Evolutionary conservation across 2,113 vertebrate genomes (phyloP).

Genomic region (Saccopteryx bilineata): DNA sequence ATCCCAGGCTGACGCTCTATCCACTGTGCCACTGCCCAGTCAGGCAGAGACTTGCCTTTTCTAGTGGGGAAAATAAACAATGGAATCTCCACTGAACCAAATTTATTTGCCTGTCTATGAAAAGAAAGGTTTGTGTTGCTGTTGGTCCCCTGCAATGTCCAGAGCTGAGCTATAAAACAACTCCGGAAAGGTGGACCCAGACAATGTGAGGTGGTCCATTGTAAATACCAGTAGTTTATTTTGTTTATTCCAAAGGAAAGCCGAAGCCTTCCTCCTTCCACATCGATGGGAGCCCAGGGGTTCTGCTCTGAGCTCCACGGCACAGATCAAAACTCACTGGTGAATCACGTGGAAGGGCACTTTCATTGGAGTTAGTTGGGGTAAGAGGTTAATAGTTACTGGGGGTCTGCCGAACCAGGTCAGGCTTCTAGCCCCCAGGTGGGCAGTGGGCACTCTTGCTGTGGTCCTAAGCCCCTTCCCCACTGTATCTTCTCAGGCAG

Average conservation of each 20-base stretch:
- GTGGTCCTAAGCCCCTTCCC: slow-evolving; percentile 36
- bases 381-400: slow-evolving; percentile 71
- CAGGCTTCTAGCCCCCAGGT: neutral
- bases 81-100: too few relatives aligned
- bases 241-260: neutral
- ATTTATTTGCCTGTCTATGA: neutral
- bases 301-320: neutral
- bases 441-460: neutral
- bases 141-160: too few relatives aligned
- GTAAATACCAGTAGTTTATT: neutral
- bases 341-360: slow-evolving; percentile 52
- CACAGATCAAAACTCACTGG: slow-evolving; percentile 67
- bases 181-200: neutral
- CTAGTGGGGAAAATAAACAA: neutral
- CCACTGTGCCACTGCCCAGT: too few relatives aligned
- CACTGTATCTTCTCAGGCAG: slow-evolving; percentile 80
- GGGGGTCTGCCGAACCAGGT: neutral
- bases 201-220: too few relatives aligned
- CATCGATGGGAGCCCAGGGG: rapidly evolving
- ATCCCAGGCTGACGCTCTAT: too few relatives aligned
- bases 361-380: slow-evolving; percentile 83
- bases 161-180: neutral
- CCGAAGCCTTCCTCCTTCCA: neutral
- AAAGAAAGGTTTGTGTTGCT: neutral
- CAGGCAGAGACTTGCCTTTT: neutral